phyloP scores from a whole-genome alignment of 2,113 vertebrate species.

The Rhadina sibilatrix region DNA sequence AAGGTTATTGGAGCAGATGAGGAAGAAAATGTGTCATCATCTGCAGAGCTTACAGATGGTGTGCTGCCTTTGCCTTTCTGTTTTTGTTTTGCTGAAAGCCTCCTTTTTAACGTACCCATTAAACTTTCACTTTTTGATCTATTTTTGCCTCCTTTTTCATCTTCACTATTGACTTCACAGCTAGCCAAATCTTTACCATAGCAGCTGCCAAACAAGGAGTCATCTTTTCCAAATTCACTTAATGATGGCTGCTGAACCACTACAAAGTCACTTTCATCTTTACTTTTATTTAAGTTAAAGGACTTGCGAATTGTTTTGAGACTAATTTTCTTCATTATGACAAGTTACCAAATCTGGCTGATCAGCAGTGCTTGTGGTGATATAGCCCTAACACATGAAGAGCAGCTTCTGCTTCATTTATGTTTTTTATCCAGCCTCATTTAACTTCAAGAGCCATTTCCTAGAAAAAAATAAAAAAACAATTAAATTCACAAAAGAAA shows the following conservation, averaged over 20 bases:
- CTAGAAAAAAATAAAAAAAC: conserved; percentile 70
- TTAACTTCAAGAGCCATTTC: conserved; percentile 78
- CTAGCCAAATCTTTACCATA: conserved; percentile 90
- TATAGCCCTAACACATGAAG: conserved; percentile 52
- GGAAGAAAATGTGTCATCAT: conserved; percentile 91
- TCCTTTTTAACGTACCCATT: conserved; percentile 94
- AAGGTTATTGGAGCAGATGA: conserved; percentile 92
- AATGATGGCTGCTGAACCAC: conserved; percentile 89
- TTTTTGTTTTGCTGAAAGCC: conserved; percentile 96
- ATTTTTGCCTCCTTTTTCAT: conserved; percentile 88
- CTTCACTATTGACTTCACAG: conserved; percentile 86
- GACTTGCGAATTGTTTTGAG: conserved; percentile 98
- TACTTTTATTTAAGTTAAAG: conserved; percentile 95
- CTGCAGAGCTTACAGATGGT: conserved; percentile 78
- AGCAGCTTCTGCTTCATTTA: conserved; percentile 77
- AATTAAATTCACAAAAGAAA: conserved; percentile 12
- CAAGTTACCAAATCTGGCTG: conserved; percentile 45
- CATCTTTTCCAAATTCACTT: conserved; percentile 91
- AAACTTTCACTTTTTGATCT: conserved; percentile 91
- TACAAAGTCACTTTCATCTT: conserved; percentile 95
- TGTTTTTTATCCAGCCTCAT: conserved; percentile 76
- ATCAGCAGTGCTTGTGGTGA: conserved; percentile 51
- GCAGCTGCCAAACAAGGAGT: conserved; percentile 90
- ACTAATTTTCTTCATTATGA: conserved; percentile 99
- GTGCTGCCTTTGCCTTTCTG: conserved; percentile 87